A percentile compares a stretch with the other conserved stretches of the same genome.
These are phyloP conservation scores for Sebastes reedi DNA, from an alignment of 2,797 vertebrate genomes.

Conservation along the genomic window DNA sequence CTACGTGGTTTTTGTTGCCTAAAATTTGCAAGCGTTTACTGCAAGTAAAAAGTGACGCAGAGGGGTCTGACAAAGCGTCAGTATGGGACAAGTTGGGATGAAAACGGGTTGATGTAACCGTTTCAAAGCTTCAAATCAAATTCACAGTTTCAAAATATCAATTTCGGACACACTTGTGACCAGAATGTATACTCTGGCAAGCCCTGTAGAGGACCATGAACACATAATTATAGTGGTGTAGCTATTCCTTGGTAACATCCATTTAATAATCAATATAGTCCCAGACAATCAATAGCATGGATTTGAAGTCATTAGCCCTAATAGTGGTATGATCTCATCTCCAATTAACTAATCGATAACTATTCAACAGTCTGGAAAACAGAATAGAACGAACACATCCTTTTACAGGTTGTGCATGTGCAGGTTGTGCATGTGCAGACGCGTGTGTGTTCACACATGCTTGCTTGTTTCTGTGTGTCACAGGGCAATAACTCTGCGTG, in stretches of 20 bases:
- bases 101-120: too few relatives aligned
- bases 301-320: conserved; percentile 35
- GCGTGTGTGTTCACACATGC: background rate
- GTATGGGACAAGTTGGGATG: too few relatives aligned
- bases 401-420: conserved; percentile 2
- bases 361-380: conserved; percentile 19
- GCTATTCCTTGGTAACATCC: conserved; percentile 20
- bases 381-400: conserved; percentile 5
- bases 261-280: conserved; percentile 55
- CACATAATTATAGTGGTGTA: conserved; percentile 31
- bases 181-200: background rate
- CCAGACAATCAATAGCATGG: conserved; percentile 47
- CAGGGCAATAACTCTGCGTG: background rate
- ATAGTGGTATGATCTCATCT: conserved; percentile 50
- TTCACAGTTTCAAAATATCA: conserved; percentile 1
- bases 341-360: conserved; percentile 59
- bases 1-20: too few relatives aligned
- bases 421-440: background rate
- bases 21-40: too few relatives aligned
- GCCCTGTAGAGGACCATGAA: conserved; percentile 5
- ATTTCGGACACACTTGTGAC: conserved; percentile 15
- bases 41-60: too few relatives aligned
- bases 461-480: background rate
- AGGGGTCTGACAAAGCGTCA: too few relatives aligned
- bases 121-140: background rate